phyloP scores from a whole-genome alignment of 2,113 vertebrate genomes.

The Myodes glareolus region DNA sequence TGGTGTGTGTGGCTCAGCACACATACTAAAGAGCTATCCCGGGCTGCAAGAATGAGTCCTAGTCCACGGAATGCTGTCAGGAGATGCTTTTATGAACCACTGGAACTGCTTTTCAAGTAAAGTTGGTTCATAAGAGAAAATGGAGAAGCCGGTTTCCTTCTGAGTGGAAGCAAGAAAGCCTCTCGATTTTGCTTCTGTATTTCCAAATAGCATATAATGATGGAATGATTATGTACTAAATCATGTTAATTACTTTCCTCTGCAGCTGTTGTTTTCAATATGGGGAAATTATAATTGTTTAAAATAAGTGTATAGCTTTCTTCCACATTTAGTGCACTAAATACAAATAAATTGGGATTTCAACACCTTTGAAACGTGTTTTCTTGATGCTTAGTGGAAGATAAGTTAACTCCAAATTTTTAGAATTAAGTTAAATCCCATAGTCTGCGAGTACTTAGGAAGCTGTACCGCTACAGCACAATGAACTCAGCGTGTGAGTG shows the following conservation, averaged over 20 bases:
- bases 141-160: slow-evolving; percentile 47
- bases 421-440: slow-evolving; percentile 59
- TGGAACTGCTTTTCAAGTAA: not conserved
- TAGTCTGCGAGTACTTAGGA: slow-evolving; percentile 39
- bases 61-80: slow-evolving; percentile 6
- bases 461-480: not conserved
- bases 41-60: not conserved
- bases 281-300: slow-evolving; percentile 74
- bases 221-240: slow-evolving; percentile 73
- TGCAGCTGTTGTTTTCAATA: slow-evolving; percentile 76
- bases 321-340: slow-evolving; percentile 55
- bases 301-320: slow-evolving; percentile 71
- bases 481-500: not conserved
- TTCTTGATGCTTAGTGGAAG: slow-evolving; percentile 53
- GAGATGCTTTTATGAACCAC: slow-evolving; percentile 58
- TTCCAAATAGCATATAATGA: slow-evolving; percentile 74
- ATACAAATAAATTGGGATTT: slow-evolving; percentile 67
- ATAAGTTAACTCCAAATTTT: slow-evolving; percentile 55
- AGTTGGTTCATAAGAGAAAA: slow-evolving; percentile 37
- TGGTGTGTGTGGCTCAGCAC: not conserved
- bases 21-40: not conserved
- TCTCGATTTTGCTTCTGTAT: slow-evolving; percentile 51
- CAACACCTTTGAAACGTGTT: slow-evolving; percentile 38
- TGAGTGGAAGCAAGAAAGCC: slow-evolving; percentile 42
- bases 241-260: slow-evolving; percentile 74